Evolutionary conservation across 2,888 invertebrate species (phyloP).

Genomic region (Lepidocyrtinus sp.): DNA sequence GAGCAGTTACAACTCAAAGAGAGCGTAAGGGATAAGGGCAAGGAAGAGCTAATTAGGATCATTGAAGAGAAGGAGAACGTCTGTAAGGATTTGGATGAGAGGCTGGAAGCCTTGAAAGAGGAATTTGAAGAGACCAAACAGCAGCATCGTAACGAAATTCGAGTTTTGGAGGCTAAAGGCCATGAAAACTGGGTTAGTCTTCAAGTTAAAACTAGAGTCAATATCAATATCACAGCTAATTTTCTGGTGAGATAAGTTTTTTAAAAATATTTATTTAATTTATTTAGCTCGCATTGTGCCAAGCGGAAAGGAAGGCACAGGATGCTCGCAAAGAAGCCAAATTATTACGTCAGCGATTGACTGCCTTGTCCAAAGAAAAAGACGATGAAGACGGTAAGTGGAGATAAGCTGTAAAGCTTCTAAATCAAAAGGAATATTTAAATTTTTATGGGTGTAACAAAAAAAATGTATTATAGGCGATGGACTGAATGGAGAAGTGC

Average conservation of each 20-base stretch:
- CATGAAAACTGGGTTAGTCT: slow-evolving; percentile 67
- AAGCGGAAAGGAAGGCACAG: slow-evolving; percentile 68
- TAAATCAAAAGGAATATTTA: no score
- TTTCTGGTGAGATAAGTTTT: no score
- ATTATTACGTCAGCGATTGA: slow-evolving; percentile 64
- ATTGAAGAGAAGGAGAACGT: slow-evolving; percentile 68
- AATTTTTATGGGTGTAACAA: no score
- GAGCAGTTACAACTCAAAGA: slow-evolving; percentile 65
- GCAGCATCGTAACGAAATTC: slow-evolving; percentile 65
- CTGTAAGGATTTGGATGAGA: slow-evolving; percentile 57
- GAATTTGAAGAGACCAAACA: slow-evolving; percentile 68
- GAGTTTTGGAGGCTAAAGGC: slow-evolving; percentile 66
- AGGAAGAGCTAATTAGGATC: slow-evolving; percentile 67
- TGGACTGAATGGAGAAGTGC: slow-evolving; percentile 64
- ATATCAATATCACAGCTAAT: no score
- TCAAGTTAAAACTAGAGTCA: no score
- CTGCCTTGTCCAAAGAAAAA: slow-evolving; percentile 65
- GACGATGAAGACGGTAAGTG: slow-evolving; percentile 61
- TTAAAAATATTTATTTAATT: no score
- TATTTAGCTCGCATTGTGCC: slow-evolving; percentile 67
- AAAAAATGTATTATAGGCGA: no score
- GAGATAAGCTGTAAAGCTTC: no score
- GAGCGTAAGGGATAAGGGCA: slow-evolving; percentile 66
- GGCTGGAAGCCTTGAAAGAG: slow-evolving; percentile 63
- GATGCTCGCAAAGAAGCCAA: slow-evolving; percentile 68